Conservation (phyloP, 2,113 vertebrate genomes). For the Desmodus rotundus region DNA sequence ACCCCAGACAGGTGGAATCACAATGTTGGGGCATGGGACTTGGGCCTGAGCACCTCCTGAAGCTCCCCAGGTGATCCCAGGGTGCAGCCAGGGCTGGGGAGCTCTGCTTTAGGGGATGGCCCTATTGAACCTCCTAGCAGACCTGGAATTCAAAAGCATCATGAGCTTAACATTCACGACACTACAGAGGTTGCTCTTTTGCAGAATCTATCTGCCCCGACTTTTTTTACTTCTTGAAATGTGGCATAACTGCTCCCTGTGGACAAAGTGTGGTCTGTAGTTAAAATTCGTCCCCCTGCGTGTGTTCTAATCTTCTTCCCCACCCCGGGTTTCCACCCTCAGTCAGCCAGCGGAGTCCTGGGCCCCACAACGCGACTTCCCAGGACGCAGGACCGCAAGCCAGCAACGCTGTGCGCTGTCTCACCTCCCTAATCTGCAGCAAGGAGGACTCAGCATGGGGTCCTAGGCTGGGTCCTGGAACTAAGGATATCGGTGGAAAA, state of each 20-base stretch:
- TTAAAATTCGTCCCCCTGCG: background rate
- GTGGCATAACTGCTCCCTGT: too few relatives aligned
- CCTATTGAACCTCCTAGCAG: background rate
- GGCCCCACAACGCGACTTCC: background rate
- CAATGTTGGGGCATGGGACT: too few relatives aligned
- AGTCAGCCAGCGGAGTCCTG: background rate
- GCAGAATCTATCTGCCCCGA: background rate
- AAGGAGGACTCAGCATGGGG: background rate
- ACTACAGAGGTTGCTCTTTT: background rate
- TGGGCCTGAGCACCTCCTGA: background rate
- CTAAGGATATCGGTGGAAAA: background rate
- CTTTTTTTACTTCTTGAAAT: background rate
- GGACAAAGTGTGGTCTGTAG: background rate
- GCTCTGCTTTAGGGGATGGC: background rate
- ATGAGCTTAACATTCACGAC: background rate
- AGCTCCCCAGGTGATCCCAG: background rate
- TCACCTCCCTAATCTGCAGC: background rate
- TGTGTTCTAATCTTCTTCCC: background rate
- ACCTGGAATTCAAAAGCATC: background rate
- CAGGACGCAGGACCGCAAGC: accelerated
- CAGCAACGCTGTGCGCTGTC: too few relatives aligned
- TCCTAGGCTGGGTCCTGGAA: background rate
- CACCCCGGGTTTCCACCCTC: background rate
- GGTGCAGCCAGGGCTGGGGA: background rate
- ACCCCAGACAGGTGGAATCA: background rate